Base-by-base conservation (phyloP, 2,113 vertebrate genomes). In the Lagopus leucura region DNA sequence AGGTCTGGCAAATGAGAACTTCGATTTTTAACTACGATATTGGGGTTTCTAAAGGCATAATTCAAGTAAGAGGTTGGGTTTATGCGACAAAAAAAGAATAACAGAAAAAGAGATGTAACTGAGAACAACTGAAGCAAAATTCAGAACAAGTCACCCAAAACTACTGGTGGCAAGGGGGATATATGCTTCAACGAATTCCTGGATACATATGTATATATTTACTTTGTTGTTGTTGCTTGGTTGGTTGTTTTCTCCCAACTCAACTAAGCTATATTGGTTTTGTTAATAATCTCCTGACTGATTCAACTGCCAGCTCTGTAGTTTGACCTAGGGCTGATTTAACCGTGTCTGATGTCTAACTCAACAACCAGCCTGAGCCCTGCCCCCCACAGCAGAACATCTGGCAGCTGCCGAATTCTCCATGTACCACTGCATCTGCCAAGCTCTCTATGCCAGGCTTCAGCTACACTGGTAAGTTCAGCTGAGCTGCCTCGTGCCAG, bases 121-220 rank as follows among this genome's bases (percentile, higher is more conserved):
- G 58, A 43, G 48, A 77, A 93, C 8, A 77, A 25, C 0, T 48
- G 15, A 69, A 22, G 79, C 15, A 84, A 67, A 93, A 78, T 0
- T 65, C 24, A 87, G 58, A 90, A 65, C 22, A 61, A 61, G 13
- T 4, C 43, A 82, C 6, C 32, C 69, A 87, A 92, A 89, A 73
- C 3, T 1, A 8, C 9, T 50, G 3, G 1, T 67, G 38, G 25
- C 8, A 36, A 18, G 1, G 1, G 0, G 8, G 54, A 9, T 16
- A 8, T 27, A 92, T 84, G 65, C 36, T 70, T 80, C 43, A 65
- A 21, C 17, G 54, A n/a, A 67, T 6, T 72, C 7, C 34, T 36
- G 48, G 27, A 24, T 24, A 72, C 82, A 75, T 42, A 6, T 48
- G 12, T 32, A 32, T 54, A 54, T 47, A 47, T 60, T 54, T 13